Evolutionary conservation across 2,113 vertebrate genomes (phyloP).

Genomic region (Ailurus styani): DNA sequence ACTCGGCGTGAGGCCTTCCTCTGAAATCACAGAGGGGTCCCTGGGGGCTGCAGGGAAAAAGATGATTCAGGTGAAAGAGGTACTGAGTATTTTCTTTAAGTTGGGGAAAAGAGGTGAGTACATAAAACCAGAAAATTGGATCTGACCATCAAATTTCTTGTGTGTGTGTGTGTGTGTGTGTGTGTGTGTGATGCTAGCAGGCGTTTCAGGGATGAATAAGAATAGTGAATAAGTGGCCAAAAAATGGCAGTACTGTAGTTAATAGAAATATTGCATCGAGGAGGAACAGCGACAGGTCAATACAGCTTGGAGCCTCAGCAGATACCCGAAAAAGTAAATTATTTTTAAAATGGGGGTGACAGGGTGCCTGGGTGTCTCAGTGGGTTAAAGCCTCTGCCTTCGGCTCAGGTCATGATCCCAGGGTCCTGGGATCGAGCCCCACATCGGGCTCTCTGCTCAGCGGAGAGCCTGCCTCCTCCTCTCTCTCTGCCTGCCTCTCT

Average conservation of each 20-base stretch:
- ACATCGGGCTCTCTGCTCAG: too few relatives aligned
- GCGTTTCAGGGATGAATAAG: neutral
- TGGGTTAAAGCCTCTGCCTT: too few relatives aligned
- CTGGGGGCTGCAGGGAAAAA: neutral
- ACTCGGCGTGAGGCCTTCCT: neutral
- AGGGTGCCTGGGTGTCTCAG: too few relatives aligned
- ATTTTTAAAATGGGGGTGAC: neutral
- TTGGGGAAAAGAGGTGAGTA: neutral
- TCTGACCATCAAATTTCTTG: neutral
- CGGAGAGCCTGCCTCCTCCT: too few relatives aligned
- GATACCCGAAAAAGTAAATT: neutral
- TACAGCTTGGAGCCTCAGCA: neutral
- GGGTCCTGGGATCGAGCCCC: too few relatives aligned
- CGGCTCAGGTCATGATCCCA: too few relatives aligned
- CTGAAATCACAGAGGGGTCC: neutral
- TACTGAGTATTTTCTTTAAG: neutral
- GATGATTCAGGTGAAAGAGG: neutral
- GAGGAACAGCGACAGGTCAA: neutral
- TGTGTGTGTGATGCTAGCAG: neutral
- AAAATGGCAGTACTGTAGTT: neutral
- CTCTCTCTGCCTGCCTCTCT: too few relatives aligned
- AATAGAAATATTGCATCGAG: neutral
- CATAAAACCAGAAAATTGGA: neutral
- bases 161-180: neutral
- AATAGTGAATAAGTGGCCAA: neutral